Conservation (phyloP, 2,888 invertebrate species). For the Liposcelis brunnea region DNA sequence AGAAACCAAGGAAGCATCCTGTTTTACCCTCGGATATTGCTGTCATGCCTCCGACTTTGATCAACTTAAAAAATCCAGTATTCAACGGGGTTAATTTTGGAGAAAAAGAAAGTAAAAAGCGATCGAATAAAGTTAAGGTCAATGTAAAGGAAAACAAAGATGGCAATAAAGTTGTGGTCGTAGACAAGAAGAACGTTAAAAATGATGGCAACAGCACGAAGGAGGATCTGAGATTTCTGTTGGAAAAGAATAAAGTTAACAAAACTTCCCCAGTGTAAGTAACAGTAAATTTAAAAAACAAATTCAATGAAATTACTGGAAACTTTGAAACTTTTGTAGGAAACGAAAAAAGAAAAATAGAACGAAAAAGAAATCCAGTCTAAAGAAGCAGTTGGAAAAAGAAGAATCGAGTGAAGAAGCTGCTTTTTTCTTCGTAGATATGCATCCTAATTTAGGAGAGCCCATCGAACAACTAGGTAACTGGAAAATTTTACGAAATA, state of each 20-base stretch:
- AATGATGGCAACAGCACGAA: conserved; percentile 3
- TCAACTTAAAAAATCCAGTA: conserved; percentile 12
- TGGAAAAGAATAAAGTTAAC: conserved; percentile 12
- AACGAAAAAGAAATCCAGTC: not conserved
- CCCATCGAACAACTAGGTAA: conserved; percentile 53
- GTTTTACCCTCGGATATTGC: conserved; percentile 16
- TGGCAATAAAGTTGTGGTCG: not conserved
- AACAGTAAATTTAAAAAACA: too few species aligned
- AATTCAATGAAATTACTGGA: too few species aligned
- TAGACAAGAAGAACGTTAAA: not conserved
- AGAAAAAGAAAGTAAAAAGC: not conserved
- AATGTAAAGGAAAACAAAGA: not conserved
- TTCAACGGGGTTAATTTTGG: conserved; percentile 10
- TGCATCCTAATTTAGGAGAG: conserved; percentile 56
- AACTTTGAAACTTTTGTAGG: not conserved
- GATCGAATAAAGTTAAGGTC: conserved; percentile 2
- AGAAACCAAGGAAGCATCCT: conserved; percentile 12
- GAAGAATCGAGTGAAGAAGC: conserved; percentile 24
- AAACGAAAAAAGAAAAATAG: not conserved
- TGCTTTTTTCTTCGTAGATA: conserved; percentile 45
- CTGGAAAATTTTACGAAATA: not conserved
- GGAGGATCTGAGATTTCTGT: conserved; percentile 13
- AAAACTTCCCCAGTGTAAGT: not conserved
- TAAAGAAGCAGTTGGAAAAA: not conserved
- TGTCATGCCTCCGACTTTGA: conserved; percentile 18